A percentile compares a stretch with the other conserved stretches of the same genome.
Evolutionary conservation across 2,113 vertebrate genomes (phyloP).

Genomic region (Gavialis gangeticus): DNA sequence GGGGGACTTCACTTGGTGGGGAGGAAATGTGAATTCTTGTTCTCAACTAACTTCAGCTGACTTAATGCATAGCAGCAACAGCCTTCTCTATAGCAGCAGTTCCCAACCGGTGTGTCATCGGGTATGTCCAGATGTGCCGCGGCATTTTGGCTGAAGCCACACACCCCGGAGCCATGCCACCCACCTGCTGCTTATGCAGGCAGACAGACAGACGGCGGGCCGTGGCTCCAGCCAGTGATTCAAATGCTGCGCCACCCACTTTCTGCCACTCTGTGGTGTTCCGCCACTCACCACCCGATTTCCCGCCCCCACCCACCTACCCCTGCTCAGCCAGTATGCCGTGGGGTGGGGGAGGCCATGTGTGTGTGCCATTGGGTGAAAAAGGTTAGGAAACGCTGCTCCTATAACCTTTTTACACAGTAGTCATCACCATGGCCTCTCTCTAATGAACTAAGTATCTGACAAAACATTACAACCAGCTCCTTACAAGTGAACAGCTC

Average conservation of each 20-base stretch:
- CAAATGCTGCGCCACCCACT: too few species aligned
- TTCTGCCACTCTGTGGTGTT: too few species aligned
- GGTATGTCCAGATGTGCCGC: too few species aligned
- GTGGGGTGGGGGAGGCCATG: background rate
- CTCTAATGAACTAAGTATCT: background rate
- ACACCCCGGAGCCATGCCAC: background rate
- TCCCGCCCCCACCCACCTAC: background rate
- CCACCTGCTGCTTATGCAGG: too few species aligned
- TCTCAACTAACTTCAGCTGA: background rate
- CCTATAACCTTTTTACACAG: too few species aligned
- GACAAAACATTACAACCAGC: background rate
- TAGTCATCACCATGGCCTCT: background rate
- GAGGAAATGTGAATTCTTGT: rapidly evolving
- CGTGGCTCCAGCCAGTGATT: too few species aligned
- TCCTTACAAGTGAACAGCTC: background rate
- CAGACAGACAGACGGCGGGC: too few species aligned
- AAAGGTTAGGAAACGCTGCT: too few species aligned
- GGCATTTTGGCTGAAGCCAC: too few species aligned
- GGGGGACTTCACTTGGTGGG: background rate
- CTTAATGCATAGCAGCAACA: background rate
- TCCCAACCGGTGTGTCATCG: background rate
- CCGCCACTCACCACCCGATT: background rate
- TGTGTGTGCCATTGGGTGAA: background rate
- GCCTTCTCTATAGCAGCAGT: background rate
- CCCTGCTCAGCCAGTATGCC: background rate